Conservation (phyloP, 2,113 vertebrate genomes). For the Hemicordylus capensis region DNA sequence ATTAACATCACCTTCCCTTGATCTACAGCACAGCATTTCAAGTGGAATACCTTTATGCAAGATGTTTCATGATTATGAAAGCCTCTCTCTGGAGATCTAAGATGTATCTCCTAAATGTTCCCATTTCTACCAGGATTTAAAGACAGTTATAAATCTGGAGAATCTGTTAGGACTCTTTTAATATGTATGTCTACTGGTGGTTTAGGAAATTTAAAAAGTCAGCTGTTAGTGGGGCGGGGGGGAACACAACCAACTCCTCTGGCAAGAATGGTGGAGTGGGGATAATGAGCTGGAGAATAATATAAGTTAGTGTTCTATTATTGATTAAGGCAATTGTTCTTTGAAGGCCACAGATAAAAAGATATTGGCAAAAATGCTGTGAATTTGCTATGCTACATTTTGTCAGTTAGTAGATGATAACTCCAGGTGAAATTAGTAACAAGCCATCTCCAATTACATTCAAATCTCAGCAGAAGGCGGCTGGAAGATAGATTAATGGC, state of each 20-base stretch:
- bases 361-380: neutral
- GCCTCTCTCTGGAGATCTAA: neutral
- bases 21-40: neutral
- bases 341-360: slow-evolving; percentile 13
- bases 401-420: neutral
- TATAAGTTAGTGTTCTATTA: neutral
- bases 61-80: neutral
- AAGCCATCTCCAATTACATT: neutral
- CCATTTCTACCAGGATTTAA: slow-evolving; percentile 10
- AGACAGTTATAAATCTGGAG: neutral
- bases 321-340: slow-evolving; percentile 11
- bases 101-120: neutral
- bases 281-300: neutral
- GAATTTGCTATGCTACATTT: neutral
- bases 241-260: neutral
- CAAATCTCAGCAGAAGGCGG: neutral
- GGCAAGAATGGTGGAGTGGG: neutral
- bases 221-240: neutral
- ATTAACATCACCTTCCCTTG: neutral
- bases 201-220: neutral
- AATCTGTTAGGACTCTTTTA: neutral
- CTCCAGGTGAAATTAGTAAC: slow-evolving; percentile 10
- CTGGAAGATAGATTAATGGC: neutral
- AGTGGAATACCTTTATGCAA: slow-evolving; percentile 12
- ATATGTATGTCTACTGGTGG: slow-evolving; percentile 4